Evolutionary conservation across 2,797 vertebrate genomes (phyloP).

Genomic region (Alfaro cultratus): DNA sequence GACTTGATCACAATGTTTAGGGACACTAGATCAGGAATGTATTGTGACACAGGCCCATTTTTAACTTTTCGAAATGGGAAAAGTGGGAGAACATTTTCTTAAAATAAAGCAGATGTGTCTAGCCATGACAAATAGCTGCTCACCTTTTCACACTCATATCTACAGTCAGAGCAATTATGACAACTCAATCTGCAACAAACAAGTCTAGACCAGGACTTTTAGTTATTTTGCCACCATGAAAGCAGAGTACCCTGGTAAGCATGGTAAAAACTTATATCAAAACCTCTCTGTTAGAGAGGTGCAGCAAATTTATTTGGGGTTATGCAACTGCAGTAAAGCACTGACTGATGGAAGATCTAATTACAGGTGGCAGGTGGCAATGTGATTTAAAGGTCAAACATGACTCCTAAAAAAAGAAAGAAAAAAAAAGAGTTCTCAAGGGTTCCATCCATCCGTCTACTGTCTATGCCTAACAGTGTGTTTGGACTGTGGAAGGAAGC

Average conservation of each 20-base stretch:
- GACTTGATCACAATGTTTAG: neutral
- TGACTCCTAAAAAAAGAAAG: neutral
- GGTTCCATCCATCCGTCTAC: no score
- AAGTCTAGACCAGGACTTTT: neutral
- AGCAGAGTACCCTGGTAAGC: neutral
- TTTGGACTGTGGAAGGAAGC: neutral
- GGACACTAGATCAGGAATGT: neutral
- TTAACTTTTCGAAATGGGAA: neutral
- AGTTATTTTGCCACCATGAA: neutral
- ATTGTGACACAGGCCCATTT: neutral
- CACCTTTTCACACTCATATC: neutral
- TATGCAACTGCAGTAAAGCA: no score
- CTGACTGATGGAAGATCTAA: no score
- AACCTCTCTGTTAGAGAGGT: neutral
- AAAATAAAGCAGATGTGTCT: neutral
- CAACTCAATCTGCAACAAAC: neutral
- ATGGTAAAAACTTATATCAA: neutral
- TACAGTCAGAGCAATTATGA: neutral
- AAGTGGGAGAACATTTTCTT: neutral
- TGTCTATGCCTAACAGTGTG: neutral
- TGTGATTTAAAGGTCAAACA: neutral
- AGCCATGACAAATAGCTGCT: neutral
- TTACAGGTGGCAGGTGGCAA: neutral
- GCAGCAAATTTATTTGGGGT: neutral
- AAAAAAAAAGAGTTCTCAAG: neutral